Evolutionary conservation across 2,113 vertebrate species (phyloP).

Genomic region (Thryonomys swinderianus): DNA sequence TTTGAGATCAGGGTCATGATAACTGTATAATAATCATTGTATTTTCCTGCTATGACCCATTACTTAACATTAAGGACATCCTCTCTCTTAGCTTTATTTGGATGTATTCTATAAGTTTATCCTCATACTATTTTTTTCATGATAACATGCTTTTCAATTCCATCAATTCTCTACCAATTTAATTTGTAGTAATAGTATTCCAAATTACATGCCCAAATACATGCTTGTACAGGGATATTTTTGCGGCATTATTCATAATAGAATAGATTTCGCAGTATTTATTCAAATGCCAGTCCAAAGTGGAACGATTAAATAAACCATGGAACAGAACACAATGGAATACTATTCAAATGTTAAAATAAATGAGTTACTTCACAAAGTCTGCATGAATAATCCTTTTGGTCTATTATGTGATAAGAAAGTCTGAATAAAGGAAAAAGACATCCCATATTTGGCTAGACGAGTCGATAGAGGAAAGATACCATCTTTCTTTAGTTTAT

Average conservation of each 20-base stretch:
- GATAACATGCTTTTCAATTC: not conserved
- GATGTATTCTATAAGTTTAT: not conserved
- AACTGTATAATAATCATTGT: not conserved
- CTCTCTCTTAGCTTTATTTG: not conserved
- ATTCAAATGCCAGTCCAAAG: slow-evolving; percentile 2
- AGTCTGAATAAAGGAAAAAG: not conserved
- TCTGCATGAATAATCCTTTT: not conserved
- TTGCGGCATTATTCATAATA: slow-evolving; percentile 18
- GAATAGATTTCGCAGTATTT: slow-evolving; percentile 51
- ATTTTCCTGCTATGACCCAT: not conserved
- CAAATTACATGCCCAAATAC: not conserved
- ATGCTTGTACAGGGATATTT: not conserved
- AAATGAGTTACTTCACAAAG: slow-evolving; percentile 35
- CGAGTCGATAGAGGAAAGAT: slow-evolving; percentile 50
- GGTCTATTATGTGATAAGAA: not conserved
- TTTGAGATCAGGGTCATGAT: not conserved
- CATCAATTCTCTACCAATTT: not conserved
- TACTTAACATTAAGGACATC: not conserved
- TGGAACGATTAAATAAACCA: slow-evolving; percentile 14
- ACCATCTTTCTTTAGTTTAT: not conserved
- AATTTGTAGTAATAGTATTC: not conserved
- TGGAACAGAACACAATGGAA: not conserved
- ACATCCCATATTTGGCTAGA: not conserved
- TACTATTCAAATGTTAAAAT: not conserved
- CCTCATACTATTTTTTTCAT: not conserved